Base-by-base conservation (phyloP, 2,888 invertebrate species). In the Ichneumon xanthorius region DNA sequence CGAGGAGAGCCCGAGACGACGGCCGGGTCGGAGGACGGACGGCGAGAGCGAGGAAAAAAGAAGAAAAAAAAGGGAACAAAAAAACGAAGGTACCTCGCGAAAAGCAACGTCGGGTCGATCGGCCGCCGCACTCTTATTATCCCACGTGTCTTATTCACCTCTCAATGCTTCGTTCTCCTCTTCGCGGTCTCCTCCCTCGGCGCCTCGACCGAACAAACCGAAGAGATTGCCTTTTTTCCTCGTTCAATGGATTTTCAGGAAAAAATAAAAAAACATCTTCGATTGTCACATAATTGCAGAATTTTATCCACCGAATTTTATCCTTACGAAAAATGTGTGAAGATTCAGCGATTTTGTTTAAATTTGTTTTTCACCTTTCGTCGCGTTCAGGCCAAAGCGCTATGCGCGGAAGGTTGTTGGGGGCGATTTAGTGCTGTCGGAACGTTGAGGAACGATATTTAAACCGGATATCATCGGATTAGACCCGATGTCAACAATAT, bases 71-170 rank as follows among this genome's bases (percentile, higher is more conserved):
- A 68, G 26, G 22, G 3, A 7, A 55, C 7, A 22, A 55, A 72
- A 22, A 4, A 33, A 53, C 53, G 53, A 71, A 2, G 55, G 55
- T 55, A 22, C 7, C 53, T 55, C 55, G 55, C 9, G 55, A 22
- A 55, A 22, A 55, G 55, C 55, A 55, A 9, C 55, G 22, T 3
- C 55, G 55, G 55, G 19, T 71, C 68, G 68, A 68, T 68, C 22
- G 48, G 67, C 67, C 11, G 45, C 45, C 30, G 50, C 53, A 71
- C 71, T 53, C 30, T 55, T 72, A 55, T 22, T 55, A 55, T 53
- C 22, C 71, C 71, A 72, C 71, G 71, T 72, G 71, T 53, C 37
- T 50, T 37, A 6, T 55, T 72, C 72, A 22, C 37, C 26, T 26
- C 11, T 58, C 58, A 4, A 3, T 26, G 14, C 7, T 58, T 58